Percentiles rank a stretch among this genome's conserved stretches.
These are phyloP conservation scores for Sterna hirundo DNA, from an alignment of 2,113 vertebrate genomes.

Conservation along the genomic window DNA sequence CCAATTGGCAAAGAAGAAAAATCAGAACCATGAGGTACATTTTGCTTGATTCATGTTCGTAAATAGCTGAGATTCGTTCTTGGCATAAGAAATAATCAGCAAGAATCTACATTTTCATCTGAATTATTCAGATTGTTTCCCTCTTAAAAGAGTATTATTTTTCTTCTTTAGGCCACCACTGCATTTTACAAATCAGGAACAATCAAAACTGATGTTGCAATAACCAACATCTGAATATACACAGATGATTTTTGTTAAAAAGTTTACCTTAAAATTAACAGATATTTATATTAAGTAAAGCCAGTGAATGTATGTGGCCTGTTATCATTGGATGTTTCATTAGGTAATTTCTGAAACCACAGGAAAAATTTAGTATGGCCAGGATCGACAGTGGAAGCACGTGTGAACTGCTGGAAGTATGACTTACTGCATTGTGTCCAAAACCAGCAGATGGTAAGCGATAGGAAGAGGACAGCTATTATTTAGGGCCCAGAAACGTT, in stretches of 20 bases:
- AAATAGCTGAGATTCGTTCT: neutral
- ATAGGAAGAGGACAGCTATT: neutral
- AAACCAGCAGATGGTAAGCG: neutral
- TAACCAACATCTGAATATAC: neutral
- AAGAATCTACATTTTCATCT: neutral
- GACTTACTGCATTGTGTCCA: neutral
- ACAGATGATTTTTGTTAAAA: neutral
- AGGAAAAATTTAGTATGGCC: neutral
- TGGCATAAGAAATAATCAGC: neutral
- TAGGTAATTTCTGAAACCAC: neutral
- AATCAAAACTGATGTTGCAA: neutral
- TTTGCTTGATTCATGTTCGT: neutral
- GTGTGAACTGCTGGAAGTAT: neutral
- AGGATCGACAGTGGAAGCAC: neutral
- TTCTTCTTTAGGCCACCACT: neutral
- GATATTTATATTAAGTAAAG: neutral
- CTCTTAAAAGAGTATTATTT: neutral
- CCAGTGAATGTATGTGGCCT: fast-evolving
- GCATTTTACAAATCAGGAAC: neutral
- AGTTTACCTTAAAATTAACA: neutral
- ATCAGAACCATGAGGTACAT: neutral
- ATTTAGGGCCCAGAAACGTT: neutral
- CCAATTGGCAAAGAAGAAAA: neutral
- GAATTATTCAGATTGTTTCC: neutral
- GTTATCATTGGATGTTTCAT: neutral